Percentiles rank a stretch among this genome's conserved stretches.
These are phyloP conservation scores for Keiferia lycopersicella DNA, from an alignment of 2,888 invertebrate genomes.

Conservation along the genomic window DNA sequence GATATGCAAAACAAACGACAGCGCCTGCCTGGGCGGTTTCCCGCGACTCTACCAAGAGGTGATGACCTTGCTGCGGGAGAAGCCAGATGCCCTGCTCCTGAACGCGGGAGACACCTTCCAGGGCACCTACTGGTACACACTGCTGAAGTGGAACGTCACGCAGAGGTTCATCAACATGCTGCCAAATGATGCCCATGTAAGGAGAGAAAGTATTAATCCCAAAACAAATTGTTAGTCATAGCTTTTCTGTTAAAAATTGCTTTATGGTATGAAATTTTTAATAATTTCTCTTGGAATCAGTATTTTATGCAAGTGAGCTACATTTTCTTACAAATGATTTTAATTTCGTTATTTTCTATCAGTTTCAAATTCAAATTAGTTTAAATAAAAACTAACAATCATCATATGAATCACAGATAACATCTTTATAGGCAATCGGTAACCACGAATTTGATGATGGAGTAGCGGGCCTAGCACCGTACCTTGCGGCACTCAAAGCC, in stretches of 20 bases:
- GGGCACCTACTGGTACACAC: conserved; percentile 90
- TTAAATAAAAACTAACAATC: neutral
- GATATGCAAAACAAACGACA: conserved; percentile 73
- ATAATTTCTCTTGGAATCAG: too few species aligned
- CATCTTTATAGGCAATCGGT: conserved; percentile 85
- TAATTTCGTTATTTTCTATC: too few species aligned
- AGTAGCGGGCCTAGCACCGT: conserved; percentile 86
- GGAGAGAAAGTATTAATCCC: conserved; percentile 40
- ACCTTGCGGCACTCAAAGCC: conserved; percentile 83
- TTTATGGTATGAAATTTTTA: too few species aligned
- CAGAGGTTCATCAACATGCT: conserved; percentile 88
- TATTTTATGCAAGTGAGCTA: too few species aligned
- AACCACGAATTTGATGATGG: conserved; percentile 94
- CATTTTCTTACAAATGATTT: too few species aligned
- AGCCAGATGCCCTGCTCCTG: conserved; percentile 84
- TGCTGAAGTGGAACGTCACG: conserved; percentile 87
- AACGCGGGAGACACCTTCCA: conserved; percentile 93
- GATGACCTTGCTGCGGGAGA: conserved; percentile 63
- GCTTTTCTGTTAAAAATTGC: too few species aligned
- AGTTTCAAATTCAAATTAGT: too few species aligned
- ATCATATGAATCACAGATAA: too few species aligned
- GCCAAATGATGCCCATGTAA: conserved; percentile 88
- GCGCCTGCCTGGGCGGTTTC: conserved; percentile 85
- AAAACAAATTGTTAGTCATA: too few species aligned
- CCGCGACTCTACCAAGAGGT: conserved; percentile 83